Percentiles rank a stretch among this genome's conserved stretches.
phyloP scores from a whole-genome alignment of 2,797 vertebrate species.

The Sparus aurata region DNA sequence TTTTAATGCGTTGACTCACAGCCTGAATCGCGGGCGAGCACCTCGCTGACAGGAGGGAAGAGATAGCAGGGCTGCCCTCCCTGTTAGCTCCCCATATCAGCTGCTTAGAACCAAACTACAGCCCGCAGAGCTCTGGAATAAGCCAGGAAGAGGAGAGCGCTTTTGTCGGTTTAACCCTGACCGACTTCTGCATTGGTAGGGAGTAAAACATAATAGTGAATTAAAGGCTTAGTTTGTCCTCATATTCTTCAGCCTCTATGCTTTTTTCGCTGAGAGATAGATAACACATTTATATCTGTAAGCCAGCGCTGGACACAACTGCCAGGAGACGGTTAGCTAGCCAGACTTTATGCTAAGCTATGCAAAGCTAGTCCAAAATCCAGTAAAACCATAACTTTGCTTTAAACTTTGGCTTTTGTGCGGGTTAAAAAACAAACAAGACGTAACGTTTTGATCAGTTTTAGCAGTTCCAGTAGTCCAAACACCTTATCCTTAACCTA shows the following conservation, averaged over 20 bases:
- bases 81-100: constrained; percentile 45
- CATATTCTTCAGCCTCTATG: not conserved
- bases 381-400: not conserved
- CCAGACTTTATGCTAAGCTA: not conserved
- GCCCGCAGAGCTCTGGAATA: constrained; percentile 13
- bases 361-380: not conserved
- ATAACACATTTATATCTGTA: not conserved
- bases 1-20: constrained; percentile 63
- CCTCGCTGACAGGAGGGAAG: constrained; percentile 57
- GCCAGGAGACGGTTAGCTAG: not conserved
- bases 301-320: not conserved
- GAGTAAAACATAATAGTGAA: not conserved
- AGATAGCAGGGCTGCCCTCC: constrained; percentile 50
- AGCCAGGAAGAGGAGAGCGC: not conserved
- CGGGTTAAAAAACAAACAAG: not conserved
- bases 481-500: too few relatives aligned
- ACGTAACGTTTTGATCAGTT: not conserved
- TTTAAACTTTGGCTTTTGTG: not conserved
- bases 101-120: constrained; percentile 24
- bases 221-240: not conserved
- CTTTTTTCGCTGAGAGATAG: not conserved
- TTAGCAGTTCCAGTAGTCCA: not conserved
- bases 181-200: not conserved
- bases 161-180: constrained; percentile 7
- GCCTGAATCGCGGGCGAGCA: constrained; percentile 47